These are phyloP conservation scores for Morinoia aosen DNA, from an alignment of 2,888 invertebrate genomes.

Conservation along the genomic window DNA sequence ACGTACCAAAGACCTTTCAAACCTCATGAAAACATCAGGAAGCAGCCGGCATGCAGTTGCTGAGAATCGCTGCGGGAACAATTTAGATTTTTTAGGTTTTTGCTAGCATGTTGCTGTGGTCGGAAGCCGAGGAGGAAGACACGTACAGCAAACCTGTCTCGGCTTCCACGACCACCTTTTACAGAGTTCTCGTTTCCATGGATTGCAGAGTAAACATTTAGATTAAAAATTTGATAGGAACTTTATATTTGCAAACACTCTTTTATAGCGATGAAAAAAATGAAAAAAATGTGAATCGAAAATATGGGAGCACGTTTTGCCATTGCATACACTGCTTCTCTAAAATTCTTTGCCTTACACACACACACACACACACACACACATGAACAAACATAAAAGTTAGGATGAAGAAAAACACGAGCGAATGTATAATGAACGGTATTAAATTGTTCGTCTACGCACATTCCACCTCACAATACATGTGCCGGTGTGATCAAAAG, in stretches of 20 bases:
- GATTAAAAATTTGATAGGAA: neutral
- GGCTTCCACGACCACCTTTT: neutral
- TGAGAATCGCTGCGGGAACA: constrained; percentile 31
- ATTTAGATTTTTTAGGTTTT: constrained; percentile 7
- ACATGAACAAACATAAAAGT: neutral
- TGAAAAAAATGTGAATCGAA: neutral
- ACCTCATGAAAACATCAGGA: constrained; percentile 4
- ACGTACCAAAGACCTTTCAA: neutral
- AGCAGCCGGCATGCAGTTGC: constrained; percentile 20
- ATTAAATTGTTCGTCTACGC: neutral
- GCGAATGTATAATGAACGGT: neutral
- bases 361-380: neutral
- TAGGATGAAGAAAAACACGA: neutral
- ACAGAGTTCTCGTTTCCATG: neutral
- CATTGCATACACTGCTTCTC: neutral
- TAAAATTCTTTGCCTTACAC: neutral
- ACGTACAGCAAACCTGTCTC: constrained; percentile 39
- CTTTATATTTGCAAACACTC: neutral
- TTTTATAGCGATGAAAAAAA: neutral
- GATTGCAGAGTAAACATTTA: constrained; percentile 29
- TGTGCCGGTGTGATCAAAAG: neutral
- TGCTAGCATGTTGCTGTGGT: constrained; percentile 21
- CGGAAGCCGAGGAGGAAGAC: constrained; percentile 40
- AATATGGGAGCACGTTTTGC: neutral
- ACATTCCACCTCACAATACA: neutral